Percentiles rank a stretch among this genome's conserved stretches.
Evolutionary conservation across 2,888 invertebrate species (phyloP).

Genomic region (Meandrusa payeni): DNA sequence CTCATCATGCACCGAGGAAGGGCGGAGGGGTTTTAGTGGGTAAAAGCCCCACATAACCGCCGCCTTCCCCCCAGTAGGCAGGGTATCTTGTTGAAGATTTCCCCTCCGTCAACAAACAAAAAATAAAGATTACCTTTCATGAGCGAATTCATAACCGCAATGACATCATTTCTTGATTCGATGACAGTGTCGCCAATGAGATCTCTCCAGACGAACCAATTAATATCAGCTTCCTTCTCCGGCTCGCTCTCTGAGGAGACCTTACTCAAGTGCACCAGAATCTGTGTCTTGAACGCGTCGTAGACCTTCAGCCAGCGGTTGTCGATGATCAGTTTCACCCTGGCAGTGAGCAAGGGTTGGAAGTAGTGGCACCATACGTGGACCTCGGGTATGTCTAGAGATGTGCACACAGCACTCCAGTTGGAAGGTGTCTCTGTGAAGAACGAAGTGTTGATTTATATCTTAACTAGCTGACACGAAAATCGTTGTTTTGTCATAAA

Average conservation of each 20-base stretch:
- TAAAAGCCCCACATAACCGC: no score
- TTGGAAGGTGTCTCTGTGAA: slow-evolving; percentile 78
- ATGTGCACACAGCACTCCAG: slow-evolving; percentile 83
- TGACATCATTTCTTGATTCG: slow-evolving; percentile 66
- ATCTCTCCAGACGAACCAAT: slow-evolving; percentile 89
- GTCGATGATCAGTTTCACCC: slow-evolving; percentile 83
- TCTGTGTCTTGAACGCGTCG: slow-evolving; percentile 59
- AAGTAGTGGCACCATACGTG: slow-evolving; percentile 88
- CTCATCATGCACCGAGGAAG: no score
- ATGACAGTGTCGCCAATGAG: slow-evolving; percentile 76
- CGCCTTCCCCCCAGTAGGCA: no score
- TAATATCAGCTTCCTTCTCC: slow-evolving; percentile 82
- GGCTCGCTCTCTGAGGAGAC: slow-evolving; percentile 63
- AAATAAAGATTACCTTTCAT: slow-evolving; percentile 61
- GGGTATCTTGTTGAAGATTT: no score
- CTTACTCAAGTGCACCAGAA: slow-evolving; percentile 62
- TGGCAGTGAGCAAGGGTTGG: slow-evolving; percentile 85
- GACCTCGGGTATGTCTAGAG: slow-evolving; percentile 75
- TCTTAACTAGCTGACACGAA: no score
- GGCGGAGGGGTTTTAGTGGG: no score
- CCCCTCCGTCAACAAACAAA: no score
- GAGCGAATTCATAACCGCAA: slow-evolving; percentile 68
- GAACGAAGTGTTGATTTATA: no score
- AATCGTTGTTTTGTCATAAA: no score
- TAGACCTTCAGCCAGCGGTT: slow-evolving; percentile 61